Conservation (phyloP, 2,113 vertebrate species). For the Scomber japonicus region DNA sequence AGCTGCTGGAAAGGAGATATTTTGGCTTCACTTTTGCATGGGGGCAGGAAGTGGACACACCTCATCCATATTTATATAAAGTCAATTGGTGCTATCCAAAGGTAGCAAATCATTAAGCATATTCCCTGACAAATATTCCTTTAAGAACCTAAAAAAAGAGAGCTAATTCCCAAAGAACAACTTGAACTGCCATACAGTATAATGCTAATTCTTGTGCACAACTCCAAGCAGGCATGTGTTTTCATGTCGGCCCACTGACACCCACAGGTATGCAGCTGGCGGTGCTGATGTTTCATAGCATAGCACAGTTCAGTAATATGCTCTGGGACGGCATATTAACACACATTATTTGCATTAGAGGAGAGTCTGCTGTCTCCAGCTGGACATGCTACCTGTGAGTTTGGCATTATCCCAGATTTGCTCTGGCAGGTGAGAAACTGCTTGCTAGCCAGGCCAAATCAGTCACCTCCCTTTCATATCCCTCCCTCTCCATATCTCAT, state of each 20-base stretch:
- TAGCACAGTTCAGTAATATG: constrained; percentile 32
- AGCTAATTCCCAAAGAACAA: background rate
- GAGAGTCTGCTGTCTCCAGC: constrained; percentile 66
- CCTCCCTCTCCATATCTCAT: background rate
- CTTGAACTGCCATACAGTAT: background rate
- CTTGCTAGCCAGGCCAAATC: constrained; percentile 49
- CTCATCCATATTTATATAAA: no score
- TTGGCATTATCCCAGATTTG: constrained; percentile 75
- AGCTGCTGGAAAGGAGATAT: no score
- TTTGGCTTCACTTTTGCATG: no score
- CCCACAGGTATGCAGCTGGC: constrained; percentile 53
- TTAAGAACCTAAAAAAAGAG: no score
- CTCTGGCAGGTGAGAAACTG: constrained; percentile 68
- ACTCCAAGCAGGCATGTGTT: constrained; percentile 10
- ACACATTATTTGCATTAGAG: constrained; percentile 67
- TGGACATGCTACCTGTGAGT: constrained; percentile 67
- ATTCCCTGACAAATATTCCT: no score
- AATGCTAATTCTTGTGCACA: background rate
- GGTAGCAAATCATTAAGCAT: no score
- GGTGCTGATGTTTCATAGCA: constrained; percentile 52
- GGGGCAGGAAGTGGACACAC: no score
- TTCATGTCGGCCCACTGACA: background rate
- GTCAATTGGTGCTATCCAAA: no score
- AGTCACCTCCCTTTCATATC: background rate
- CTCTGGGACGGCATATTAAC: constrained; percentile 57